phyloP scores from a whole-genome alignment of 1,140 invertebrate species.

The Helicoverpa armigera region DNA sequence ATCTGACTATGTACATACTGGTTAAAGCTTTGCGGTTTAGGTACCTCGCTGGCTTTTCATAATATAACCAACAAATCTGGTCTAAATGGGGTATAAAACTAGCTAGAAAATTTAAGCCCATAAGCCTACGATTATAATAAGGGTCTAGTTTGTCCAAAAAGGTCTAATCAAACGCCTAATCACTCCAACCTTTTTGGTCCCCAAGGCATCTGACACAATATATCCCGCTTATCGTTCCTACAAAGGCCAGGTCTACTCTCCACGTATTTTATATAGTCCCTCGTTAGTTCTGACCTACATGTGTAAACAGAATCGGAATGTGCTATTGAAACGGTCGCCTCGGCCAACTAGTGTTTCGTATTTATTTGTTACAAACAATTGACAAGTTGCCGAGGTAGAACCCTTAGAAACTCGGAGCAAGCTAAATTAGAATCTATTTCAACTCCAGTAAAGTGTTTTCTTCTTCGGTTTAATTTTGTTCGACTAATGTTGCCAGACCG shows the following conservation, averaged over 20 bases:
- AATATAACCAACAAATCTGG: no score
- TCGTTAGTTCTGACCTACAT: slow-evolving; percentile 60
- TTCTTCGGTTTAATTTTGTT: background rate
- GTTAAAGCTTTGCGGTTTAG: no score
- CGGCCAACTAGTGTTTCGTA: slow-evolving; percentile 42
- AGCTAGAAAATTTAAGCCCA: no score
- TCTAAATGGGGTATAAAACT: no score
- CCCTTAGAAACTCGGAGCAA: background rate
- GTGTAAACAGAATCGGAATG: slow-evolving; percentile 54
- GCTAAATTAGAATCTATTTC: background rate
- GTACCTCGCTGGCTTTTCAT: no score
- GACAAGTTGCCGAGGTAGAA: slow-evolving; percentile 7
- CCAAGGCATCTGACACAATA: slow-evolving; percentile 1
- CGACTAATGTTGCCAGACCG: background rate
- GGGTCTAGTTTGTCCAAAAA: background rate
- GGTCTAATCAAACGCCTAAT: background rate
- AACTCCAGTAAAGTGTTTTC: background rate
- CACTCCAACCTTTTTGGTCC: background rate
- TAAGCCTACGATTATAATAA: background rate
- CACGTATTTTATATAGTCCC: slow-evolving; percentile 51
- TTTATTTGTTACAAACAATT: slow-evolving; percentile 50
- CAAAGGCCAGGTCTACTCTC: slow-evolving; percentile 7
- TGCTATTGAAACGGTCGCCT: slow-evolving; percentile 54
- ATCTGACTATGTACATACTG: no score
- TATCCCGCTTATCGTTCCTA: slow-evolving; percentile 20